Evolutionary conservation across 1,140 invertebrate genomes (phyloP), one percentile per base, ranked within the genome.

Genomic region (Leptoteleia sp.): DNA sequence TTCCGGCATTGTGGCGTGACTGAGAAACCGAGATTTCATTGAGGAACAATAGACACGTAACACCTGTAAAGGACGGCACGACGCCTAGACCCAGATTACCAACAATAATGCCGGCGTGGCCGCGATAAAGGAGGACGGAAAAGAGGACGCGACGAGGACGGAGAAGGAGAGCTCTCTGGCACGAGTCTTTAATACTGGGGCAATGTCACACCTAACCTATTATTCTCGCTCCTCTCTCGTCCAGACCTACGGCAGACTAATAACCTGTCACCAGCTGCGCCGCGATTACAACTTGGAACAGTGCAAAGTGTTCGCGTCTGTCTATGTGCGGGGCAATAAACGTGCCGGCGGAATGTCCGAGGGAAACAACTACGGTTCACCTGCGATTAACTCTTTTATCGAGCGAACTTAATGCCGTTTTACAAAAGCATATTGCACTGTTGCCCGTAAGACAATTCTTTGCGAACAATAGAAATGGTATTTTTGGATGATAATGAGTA

Each of bases 201-300:
- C 84, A 86, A 85, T 86, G 85, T 85, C 84, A 86, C 85, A 85
- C 81, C 82, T 85, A 82, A 78, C 80, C 85, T 84, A 86, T 85
- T 86, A 86, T 86, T 82, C 83, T 85, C 83, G 62, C 77, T 80
- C 76, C 71, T 79, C 72, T 59, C 75, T 59, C 71, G 79, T 75
- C 80, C 82, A 86, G 83, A 84, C 84, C 80, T 81, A 81, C 83
- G 80, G 64, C 76, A 86, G 85, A 86, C 85, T 86, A 86, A 85
- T 86, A 86, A 84, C 84, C 83, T 84, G 84, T 86, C 84, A 83
- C 73, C 80, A 76, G 75, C 72, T 76, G 67, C 59, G 71, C 82
- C 54, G 71, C 77, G 67, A 50, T 78, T 77, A 78, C 64, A 77
- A 79, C 72, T 52, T 42, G 55, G 45, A 67, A 52, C 59, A 42